These are phyloP conservation scores for Polydrusus cervinus DNA, from an alignment of 2,888 invertebrate genomes.

Conservation along the genomic window DNA sequence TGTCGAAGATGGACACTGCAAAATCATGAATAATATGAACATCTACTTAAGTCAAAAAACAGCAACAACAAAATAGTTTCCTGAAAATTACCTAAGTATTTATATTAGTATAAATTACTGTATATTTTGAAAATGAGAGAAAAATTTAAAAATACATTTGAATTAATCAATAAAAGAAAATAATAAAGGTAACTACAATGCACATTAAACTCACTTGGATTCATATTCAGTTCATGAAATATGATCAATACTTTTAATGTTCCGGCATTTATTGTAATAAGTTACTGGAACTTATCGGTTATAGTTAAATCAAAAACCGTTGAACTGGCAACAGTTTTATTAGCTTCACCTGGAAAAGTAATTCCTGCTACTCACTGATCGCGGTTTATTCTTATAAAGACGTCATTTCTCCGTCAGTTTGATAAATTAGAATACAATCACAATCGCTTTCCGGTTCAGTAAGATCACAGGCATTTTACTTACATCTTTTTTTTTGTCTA, in stretches of 20 bases:
- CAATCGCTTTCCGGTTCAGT: slow-evolving; percentile 41
- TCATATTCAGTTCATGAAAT: background rate
- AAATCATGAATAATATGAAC: no score
- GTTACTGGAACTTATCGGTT: slow-evolving; percentile 23
- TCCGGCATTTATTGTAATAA: slow-evolving; percentile 24
- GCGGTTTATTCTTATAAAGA: slow-evolving; percentile 48
- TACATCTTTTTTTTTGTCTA: background rate
- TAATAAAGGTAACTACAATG: no score
- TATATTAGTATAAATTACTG: no score
- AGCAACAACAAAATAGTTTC: no score
- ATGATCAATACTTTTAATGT: background rate
- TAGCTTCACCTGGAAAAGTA: slow-evolving; percentile 47
- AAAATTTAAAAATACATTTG: no score
- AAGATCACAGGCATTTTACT: slow-evolving; percentile 1
- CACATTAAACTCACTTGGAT: no score
- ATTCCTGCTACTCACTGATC: slow-evolving; percentile 43
- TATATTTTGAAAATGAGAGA: no score
- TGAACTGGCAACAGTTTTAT: slow-evolving; percentile 37
- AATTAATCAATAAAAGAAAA: no score
- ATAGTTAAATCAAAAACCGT: slow-evolving; percentile 31
- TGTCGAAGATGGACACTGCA: no score
- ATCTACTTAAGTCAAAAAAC: no score
- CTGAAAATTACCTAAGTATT: no score
- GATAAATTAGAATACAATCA: slow-evolving; percentile 53
- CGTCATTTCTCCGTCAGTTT: slow-evolving; percentile 51